A percentile compares a stretch with the other conserved stretches of the same genome.
phyloP scores from a whole-genome alignment of 1,140 invertebrate genomes.

The Gryllus bimaculatus region DNA sequence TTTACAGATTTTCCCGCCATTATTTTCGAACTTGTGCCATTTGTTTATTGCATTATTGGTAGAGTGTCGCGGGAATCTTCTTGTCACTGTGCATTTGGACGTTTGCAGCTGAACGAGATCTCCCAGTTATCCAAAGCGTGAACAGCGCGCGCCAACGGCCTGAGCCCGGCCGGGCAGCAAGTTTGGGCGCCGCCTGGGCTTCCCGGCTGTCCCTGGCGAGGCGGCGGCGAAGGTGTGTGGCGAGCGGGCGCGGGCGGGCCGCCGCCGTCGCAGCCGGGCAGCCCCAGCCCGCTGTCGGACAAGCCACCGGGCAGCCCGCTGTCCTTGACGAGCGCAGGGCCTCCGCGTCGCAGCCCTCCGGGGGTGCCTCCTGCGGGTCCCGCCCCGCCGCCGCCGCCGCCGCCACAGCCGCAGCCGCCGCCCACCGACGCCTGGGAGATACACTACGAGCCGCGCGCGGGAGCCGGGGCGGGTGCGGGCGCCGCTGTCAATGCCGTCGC shows the following conservation, averaged over 20 bases:
- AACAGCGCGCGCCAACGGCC: conserved; percentile 30
- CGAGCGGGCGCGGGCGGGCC: not conserved
- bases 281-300: conserved; percentile 18
- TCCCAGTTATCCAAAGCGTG: conserved; percentile 49
- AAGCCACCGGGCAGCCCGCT: conserved; percentile 12
- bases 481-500: too few species aligned
- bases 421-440: not conserved
- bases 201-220: conserved; percentile 27
- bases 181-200: conserved; percentile 36
- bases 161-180: conserved; percentile 34
- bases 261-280: conserved; percentile 17
- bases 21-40: too few species aligned
- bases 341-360: conserved; percentile 18
- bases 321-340: conserved; percentile 16
- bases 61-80: too few species aligned
- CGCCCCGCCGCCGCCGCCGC: not conserved
- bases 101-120: conserved; percentile 51
- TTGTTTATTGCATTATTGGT: too few species aligned
- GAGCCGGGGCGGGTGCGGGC: too few species aligned
- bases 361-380: conserved; percentile 11
- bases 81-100: too few species aligned
- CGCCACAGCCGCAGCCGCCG: not conserved
- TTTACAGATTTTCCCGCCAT: too few species aligned
- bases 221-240: not conserved
- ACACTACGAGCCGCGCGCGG: not conserved